Evolutionary conservation across 2,888 invertebrate species (phyloP), one percentile per base, ranked within the genome.

Genomic region (Notocelia uddmanniana): DNA sequence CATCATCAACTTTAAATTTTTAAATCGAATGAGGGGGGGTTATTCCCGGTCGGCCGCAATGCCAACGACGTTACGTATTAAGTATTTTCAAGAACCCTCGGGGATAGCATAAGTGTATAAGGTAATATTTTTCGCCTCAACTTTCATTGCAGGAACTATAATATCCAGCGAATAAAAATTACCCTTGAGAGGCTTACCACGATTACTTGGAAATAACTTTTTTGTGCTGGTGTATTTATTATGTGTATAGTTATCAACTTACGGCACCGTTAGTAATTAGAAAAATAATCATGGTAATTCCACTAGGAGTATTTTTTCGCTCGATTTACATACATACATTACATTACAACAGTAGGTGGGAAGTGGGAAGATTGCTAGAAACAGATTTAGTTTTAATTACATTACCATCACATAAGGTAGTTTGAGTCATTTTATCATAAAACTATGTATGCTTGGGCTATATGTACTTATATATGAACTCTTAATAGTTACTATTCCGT

Each of bases 381-480:
- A 64, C 37, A n/a, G 13, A 8, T 34, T 34, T 23, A 54, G 18
- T 37, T 23, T 54, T 64, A 54, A 45, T 45, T 15, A 60, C 10
- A 31, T n/a, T 64, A 64, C 63, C 52, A 37, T 64, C 52, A 52
- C 15, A n/a, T 52, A 54, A 37, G 31, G 37, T 52, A 54, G 21
- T 64, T 63, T 54, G 52, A 37, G 64, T 64, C 37, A 34, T 34
- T 63, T 34, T 54, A 23, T 11, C 9, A 21, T 64, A 54, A 37
- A 54, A 54, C 64, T 64, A 52, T 50, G 18, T 58, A 66, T 52
- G 23, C 48, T 48, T 67, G 45, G 68, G 59, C 59, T 68, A 58
- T 41, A n/a, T n/a, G n/a, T n/a, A n/a, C n/a, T n/a, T n/a, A n/a
- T n/a, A 19, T 48, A 50, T 50, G 58, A 59, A 59, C 52, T 60